Percentiles rank a stretch among this genome's conserved stretches.
Evolutionary conservation across 2,797 vertebrate genomes (phyloP).

Genomic region (Betta splendens): DNA sequence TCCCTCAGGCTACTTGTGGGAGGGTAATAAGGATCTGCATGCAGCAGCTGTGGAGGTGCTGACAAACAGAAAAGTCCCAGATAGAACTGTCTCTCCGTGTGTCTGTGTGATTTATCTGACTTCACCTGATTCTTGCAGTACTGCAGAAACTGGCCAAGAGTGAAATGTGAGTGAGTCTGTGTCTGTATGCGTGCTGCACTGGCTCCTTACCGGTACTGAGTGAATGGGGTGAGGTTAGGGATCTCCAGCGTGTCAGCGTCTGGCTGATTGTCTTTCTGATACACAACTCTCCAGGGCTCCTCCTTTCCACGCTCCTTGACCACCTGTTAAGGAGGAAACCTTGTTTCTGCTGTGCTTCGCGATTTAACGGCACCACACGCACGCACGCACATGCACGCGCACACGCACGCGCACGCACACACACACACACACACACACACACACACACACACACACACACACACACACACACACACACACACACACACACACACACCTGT

Average conservation of each 20-base stretch:
- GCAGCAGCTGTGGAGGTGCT: conserved; percentile 76
- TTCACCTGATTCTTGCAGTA: conserved; percentile 60
- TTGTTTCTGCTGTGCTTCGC: conserved; percentile 7
- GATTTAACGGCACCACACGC: neutral
- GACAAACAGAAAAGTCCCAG: conserved; percentile 76
- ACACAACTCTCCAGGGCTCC: conserved; percentile 87
- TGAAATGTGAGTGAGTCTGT: conserved; percentile 34
- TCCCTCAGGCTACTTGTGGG: conserved; percentile 51
- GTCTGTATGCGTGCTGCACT: neutral
- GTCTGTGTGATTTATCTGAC: conserved; percentile 73
- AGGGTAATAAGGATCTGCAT: conserved; percentile 77
- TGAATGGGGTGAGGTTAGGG: conserved; percentile 91
- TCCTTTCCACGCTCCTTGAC: conserved; percentile 74
- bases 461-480: too few relatives aligned
- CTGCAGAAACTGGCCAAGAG: conserved; percentile 57
- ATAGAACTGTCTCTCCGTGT: conserved; percentile 71
- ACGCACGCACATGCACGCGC: too few relatives aligned
- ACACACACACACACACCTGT: conserved; percentile 81
- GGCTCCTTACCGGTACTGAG: conserved; percentile 90
- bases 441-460: too few relatives aligned
- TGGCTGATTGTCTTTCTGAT: conserved; percentile 89
- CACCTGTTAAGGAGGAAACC: conserved; percentile 52
- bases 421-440: conserved; percentile 71
- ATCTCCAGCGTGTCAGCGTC: conserved; percentile 89
- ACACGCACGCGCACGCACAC: too few relatives aligned